These are phyloP conservation scores for Phallusia fumigata DNA, from an alignment of 23 tunicate species.

Conservation along the genomic window DNA sequence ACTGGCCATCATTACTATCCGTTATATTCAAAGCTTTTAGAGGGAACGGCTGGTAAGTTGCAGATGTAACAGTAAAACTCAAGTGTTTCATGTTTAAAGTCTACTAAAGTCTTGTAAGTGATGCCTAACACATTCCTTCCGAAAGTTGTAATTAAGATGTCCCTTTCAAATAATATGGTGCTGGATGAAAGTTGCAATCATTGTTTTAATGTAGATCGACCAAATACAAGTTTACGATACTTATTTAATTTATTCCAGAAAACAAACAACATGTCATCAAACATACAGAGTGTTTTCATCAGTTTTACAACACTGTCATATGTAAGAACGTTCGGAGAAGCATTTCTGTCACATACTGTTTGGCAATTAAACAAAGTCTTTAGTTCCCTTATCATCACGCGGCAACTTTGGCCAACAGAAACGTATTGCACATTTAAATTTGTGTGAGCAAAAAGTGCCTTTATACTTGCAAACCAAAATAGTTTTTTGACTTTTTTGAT, in stretches of 20 bases:
- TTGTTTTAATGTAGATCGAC: background rate
- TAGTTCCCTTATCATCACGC: background rate
- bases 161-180: too few species aligned
- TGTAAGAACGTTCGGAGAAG: background rate
- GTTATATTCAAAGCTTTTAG: too few species aligned
- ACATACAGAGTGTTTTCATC: slow-evolving; percentile 1
- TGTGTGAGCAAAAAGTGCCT: background rate
- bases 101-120: too few species aligned
- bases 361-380: background rate
- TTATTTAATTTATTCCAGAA: background rate
- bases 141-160: too few species aligned
- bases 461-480: background rate
- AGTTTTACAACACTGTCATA: background rate
- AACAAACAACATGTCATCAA: slow-evolving; percentile 6
- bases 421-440: slow-evolving; percentile 1
- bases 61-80: too few species aligned
- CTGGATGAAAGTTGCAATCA: too few species aligned
- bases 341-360: background rate
- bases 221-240: background rate
- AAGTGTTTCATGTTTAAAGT: too few species aligned
- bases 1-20: too few species aligned
- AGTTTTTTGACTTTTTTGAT: background rate
- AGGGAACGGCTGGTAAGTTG: too few species aligned
- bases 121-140: too few species aligned
- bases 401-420: background rate